Base-by-base conservation (phyloP, 1,140 invertebrate species). In the Drosophila hydei region DNA sequence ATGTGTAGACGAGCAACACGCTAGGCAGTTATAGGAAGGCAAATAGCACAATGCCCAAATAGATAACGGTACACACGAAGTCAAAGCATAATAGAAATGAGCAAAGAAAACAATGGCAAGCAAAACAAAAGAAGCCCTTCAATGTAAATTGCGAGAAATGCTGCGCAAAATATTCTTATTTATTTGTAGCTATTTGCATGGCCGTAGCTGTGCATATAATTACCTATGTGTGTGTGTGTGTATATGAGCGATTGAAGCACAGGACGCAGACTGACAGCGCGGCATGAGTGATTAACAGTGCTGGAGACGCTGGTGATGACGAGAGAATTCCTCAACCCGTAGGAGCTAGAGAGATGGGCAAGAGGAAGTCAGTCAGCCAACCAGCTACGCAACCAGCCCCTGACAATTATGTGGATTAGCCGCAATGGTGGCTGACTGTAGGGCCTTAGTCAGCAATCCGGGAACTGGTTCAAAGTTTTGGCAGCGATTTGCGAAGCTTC, bases 401-500 rank as follows among this genome's bases (percentile, higher is more conserved):
- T 59, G 55, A 54, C 69, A 67, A 59, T 76, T 72, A 56, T 73
- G 63, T 30, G 74, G 70, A 76, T 73, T 69, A 76, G 63, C 67
- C 38, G 21, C 65, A 64, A 71, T 63, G 52, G 40, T 56, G 52
- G 27, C 38, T 50, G 58, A 8, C 45, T 48, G 36, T 2, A 16
- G 18, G 45, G 40, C 18, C 45, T 42, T 42, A n/a, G 21, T 43
- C 21, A n/a, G 25, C 27, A 12, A 9, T 11, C 19, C 55, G 23
- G 52, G 36, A 19, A 19, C 23, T 58, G 48, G 38, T 43, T 61
- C 42, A 72, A 75, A 75, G 56, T 75, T 72, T 72, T 56, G 55
- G 51, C 73, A 61, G 51, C 69, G 56, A 76, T 76, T 73, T 54
- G 56, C 33, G 70, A 30, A 52, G 71, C 70, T 73, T 62, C 33